phyloP scores from a whole-genome alignment of 2,113 vertebrate genomes.

The Chamaea fasciata region DNA sequence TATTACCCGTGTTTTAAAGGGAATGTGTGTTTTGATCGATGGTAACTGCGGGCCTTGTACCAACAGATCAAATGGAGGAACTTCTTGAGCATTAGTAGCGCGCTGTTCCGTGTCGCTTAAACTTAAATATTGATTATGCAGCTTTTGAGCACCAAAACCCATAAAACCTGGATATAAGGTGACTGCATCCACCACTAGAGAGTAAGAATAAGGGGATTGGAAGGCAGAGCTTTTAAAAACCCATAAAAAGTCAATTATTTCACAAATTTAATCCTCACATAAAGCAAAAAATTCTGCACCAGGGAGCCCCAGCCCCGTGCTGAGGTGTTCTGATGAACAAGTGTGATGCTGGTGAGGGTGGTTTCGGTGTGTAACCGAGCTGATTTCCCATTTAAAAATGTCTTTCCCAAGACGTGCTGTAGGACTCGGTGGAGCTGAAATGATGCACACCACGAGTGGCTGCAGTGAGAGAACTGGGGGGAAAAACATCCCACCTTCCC shows the following conservation, averaged over 20 bases:
- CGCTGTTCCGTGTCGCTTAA: not conserved
- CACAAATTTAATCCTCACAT: not conserved
- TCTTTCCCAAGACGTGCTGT: not conserved
- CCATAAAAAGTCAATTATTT: too few species aligned
- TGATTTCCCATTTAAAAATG: not conserved
- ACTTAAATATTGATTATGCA: not conserved
- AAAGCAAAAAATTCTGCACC: not conserved
- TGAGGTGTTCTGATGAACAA: not conserved
- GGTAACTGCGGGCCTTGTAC: not conserved
- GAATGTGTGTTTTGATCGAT: not conserved
- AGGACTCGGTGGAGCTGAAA: not conserved
- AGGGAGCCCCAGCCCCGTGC: not conserved
- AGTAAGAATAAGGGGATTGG: not conserved
- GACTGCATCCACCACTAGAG: not conserved
- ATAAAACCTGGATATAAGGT: not conserved
- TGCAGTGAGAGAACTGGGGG: not conserved
- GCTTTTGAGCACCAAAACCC: not conserved
- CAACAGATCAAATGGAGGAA: accelerated
- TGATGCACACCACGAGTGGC: not conserved
- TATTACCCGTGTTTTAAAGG: not conserved
- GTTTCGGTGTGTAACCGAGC: not conserved
- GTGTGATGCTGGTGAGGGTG: not conserved
- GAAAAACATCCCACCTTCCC: not conserved
- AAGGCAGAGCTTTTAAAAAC: not conserved
- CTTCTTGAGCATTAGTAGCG: not conserved